phyloP scores from a whole-genome alignment of 2,888 invertebrate species.

The Punctoribates punctum region DNA sequence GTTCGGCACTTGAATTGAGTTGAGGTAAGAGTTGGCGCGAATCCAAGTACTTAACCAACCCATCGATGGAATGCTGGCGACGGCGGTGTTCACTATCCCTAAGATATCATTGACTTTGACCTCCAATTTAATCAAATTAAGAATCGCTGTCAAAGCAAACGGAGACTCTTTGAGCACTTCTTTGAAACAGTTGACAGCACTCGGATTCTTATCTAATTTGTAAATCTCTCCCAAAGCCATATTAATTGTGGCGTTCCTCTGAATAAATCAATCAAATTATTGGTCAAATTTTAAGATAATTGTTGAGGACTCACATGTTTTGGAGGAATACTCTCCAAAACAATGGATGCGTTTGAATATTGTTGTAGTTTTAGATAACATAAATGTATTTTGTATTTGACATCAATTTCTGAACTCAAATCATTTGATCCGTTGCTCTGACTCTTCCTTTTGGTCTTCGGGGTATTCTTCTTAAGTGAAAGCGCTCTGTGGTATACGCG shows the following conservation, averaged over 20 bases:
- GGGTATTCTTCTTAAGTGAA: constrained; percentile 63
- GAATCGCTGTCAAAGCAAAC: constrained; percentile 69
- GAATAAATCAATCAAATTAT: constrained; percentile 49
- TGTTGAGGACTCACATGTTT: neutral
- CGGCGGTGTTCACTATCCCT: constrained; percentile 63
- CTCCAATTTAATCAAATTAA: constrained; percentile 67
- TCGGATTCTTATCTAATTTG: constrained; percentile 65
- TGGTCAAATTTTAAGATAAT: neutral
- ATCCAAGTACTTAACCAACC: constrained; percentile 56
- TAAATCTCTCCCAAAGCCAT: constrained; percentile 72
- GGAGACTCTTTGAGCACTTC: constrained; percentile 74
- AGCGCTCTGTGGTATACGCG: constrained; percentile 57
- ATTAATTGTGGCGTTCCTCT: constrained; percentile 68
- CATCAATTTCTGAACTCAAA: constrained; percentile 57
- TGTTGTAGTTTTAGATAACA: constrained; percentile 67
- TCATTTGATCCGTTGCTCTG: constrained; percentile 11
- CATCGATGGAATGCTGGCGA: constrained; percentile 54
- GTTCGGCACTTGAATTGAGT: constrained; percentile 22
- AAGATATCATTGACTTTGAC: constrained; percentile 71
- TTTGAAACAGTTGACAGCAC: constrained; percentile 70
- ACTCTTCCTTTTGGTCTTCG: constrained; percentile 46
- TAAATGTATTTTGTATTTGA: constrained; percentile 68
- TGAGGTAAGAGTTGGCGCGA: constrained; percentile 33
- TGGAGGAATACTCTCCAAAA: constrained; percentile 59
- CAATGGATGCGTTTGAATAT: constrained; percentile 60